Evolutionary conservation across 2,888 invertebrate genomes (phyloP), one percentile per base, ranked within the genome.

Genomic region (Chironomus tentans): DNA sequence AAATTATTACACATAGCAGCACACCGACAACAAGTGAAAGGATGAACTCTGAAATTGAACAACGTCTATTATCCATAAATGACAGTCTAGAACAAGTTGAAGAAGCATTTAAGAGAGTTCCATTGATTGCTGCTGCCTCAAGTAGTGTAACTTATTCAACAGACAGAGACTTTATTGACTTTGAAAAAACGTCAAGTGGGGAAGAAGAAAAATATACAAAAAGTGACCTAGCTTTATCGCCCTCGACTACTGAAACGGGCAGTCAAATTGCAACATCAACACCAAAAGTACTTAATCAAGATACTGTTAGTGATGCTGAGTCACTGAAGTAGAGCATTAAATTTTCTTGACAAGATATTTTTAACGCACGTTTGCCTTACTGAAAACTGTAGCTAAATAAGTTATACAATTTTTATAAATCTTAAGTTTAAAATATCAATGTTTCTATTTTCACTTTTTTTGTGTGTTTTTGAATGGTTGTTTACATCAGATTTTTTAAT

Each of bases 1-100:
- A 72, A 72, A 62, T 61, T 38, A n/a, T 46, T 10, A 61, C 56
- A n/a, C 2, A 24, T 28, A 56, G 47, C 15, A 71, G 18, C 2
- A 61, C 61, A 12, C 68, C 68, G 10, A 15, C 56, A 7, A 22
- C 48, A 4, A 68, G 76, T 69, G 69, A 76, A 5, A 15, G 50
- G 18, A 10, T 61, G 18, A 61, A 68, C 61, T 76, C 76, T 38
- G 79, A 80, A 62, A 77, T 80, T 12, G 79, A 80, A 56, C 79
- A 78, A 69, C 78, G 80, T 47, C 70, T 80, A 6, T 79, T 80
- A 7, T 78, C 79, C 18, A 68, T 80, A 12, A 80, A 79, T 77
- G 78, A 77, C 6, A 79, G 79, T 48, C 74, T 80, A 0, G 80
- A 79, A 72, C 79, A 78, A 50, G 77, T 80, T 18, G 76, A 79